Conservation (phyloP, 2,888 invertebrate species). For the Metellina segmentata region DNA sequence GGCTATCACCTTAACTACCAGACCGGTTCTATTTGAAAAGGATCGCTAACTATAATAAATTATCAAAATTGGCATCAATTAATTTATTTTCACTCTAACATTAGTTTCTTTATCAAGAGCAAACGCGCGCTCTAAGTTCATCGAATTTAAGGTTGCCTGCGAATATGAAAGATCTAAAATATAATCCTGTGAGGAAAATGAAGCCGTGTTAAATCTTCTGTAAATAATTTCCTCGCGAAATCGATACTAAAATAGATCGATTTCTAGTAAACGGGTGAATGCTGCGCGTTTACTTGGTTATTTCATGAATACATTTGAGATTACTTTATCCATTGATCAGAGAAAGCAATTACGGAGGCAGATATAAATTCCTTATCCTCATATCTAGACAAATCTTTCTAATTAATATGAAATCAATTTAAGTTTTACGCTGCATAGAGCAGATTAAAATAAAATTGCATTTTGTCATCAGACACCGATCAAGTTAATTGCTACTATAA, state of each 20-base stretch:
- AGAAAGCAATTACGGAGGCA: background rate
- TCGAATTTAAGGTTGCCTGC: background rate
- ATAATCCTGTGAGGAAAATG: background rate
- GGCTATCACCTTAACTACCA: no score
- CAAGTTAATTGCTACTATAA: background rate
- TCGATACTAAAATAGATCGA: background rate
- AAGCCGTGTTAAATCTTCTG: background rate
- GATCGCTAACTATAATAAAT: background rate
- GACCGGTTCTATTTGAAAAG: no score
- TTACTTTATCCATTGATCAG: background rate
- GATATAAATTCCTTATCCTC: background rate
- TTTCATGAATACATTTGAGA: background rate
- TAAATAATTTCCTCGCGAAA: background rate
- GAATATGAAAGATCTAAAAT: background rate
- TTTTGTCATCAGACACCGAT: background rate
- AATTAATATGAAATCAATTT: background rate
- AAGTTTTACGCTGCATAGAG: background rate
- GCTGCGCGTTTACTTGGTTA: background rate
- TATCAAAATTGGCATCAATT: background rate
- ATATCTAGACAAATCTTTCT: background rate
- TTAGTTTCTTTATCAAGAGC: background rate
- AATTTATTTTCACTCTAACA: background rate
- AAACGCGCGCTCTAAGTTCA: background rate
- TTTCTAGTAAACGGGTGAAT: background rate
- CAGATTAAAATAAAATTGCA: background rate